A percentile compares a stretch with the other conserved stretches of the same genome.
phyloP scores from a whole-genome alignment of 2,888 invertebrate genomes.

The Melikaiella ostensackeni region DNA sequence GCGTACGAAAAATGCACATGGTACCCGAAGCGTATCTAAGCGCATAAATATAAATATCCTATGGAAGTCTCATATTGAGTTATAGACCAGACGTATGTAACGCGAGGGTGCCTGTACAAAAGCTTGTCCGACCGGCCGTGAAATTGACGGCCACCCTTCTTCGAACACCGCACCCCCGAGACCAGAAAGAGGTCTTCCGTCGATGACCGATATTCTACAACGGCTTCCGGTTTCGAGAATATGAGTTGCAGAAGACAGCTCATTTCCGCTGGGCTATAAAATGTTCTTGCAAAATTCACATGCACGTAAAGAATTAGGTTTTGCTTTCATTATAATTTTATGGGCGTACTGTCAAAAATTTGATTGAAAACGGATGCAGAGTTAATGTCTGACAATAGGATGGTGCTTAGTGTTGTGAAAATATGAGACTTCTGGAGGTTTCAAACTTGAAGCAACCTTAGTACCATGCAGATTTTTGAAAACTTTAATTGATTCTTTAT shows the following conservation, averaged over 20 bases:
- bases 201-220: constrained; percentile 48
- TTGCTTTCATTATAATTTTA: not conserved
- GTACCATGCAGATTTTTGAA: no score
- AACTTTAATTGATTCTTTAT: no score
- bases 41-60: constrained; percentile 73
- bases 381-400: no score
- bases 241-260: constrained; percentile 6
- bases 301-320: not conserved
- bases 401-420: no score
- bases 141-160: constrained; percentile 72
- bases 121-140: constrained; percentile 70
- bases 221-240: constrained; percentile 7
- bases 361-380: no score
- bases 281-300: not conserved
- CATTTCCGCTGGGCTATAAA: not conserved
- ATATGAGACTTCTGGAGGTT: no score
- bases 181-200: constrained; percentile 47
- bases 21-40: constrained; percentile 67
- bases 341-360: no score
- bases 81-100: constrained; percentile 37
- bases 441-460: no score
- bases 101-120: constrained; percentile 56
- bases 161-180: constrained; percentile 45
- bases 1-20: constrained; percentile 19
- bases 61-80: constrained; percentile 50